These are phyloP conservation scores for Gambusia holbrooki DNA, from an alignment of 2,113 vertebrate species.

Conservation along the genomic window DNA sequence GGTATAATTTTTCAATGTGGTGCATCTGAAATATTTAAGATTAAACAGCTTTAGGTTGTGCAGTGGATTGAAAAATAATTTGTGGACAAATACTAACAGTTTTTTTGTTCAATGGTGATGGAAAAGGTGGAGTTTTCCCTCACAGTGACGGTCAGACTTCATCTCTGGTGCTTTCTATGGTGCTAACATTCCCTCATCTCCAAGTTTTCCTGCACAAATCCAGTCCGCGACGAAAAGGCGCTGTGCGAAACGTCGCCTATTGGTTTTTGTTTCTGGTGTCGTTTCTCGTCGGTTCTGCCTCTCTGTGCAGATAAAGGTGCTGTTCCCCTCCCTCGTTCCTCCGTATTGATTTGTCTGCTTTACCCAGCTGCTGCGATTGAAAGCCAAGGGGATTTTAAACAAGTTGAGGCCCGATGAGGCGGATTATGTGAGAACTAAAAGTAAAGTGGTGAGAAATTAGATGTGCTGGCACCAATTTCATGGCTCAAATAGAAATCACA, in stretches of 20 bases:
- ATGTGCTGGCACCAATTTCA: slow-evolving; percentile 39
- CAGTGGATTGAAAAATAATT: not conserved
- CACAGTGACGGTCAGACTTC: slow-evolving; percentile 15
- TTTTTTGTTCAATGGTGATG: not conserved
- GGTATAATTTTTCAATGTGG: not conserved
- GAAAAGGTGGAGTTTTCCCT: not conserved
- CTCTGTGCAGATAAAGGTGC: slow-evolving; percentile 29
- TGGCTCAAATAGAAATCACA: slow-evolving; percentile 45
- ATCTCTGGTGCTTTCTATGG: slow-evolving; percentile 60
- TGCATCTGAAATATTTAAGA: not conserved
- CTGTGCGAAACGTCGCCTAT: not conserved
- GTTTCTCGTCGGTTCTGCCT: slow-evolving; percentile 14
- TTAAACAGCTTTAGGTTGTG: not conserved
- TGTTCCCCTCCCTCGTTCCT: not conserved
- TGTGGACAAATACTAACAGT: not conserved
- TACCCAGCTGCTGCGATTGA: not conserved
- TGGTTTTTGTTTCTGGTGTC: not conserved
- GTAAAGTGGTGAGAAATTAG: slow-evolving; percentile 42
- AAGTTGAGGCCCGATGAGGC: slow-evolving; percentile 28
- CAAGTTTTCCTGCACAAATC: slow-evolving; percentile 4
- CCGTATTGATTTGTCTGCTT: slow-evolving; percentile 16
- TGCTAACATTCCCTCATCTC: slow-evolving; percentile 68
- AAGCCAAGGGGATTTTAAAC: slow-evolving; percentile 37
- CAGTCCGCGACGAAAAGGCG: slow-evolving; percentile 13
- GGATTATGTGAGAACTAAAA: slow-evolving; percentile 48